Evolutionary conservation across 1,140 invertebrate genomes (phyloP).

Genomic region (Drosophila virilis): DNA sequence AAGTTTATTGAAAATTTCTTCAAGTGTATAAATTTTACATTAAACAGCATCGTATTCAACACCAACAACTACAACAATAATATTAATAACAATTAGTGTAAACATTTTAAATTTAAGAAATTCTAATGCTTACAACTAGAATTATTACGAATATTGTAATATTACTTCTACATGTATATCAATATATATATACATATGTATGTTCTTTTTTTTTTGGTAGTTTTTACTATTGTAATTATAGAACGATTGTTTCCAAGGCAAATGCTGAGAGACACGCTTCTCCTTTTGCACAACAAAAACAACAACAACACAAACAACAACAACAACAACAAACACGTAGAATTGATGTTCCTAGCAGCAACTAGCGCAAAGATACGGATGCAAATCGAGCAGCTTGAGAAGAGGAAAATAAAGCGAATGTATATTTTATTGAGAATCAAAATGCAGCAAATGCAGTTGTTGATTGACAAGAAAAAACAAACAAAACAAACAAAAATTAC

Average conservation of each 20-base stretch:
- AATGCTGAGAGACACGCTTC: conserved; percentile 8
- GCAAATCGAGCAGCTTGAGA: not conserved
- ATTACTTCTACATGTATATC: conserved; percentile 1
- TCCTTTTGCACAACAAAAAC: conserved; percentile 18
- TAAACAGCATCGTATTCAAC: conserved; percentile 42
- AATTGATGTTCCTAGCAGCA: conserved; percentile 72
- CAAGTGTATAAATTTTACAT: conserved; percentile 63
- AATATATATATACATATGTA: conserved; percentile 17
- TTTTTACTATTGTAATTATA: conserved; percentile 48
- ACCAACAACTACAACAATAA: conserved; percentile 11
- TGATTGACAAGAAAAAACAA: conserved; percentile 25
- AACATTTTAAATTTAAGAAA: conserved; percentile 41
- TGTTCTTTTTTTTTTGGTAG: conserved; percentile 27
- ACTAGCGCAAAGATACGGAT: conserved; percentile 32
- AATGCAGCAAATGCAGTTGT: conserved; percentile 27
- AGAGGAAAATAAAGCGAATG: conserved; percentile 26
- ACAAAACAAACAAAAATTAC: conserved; percentile 18
- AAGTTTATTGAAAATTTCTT: conserved; percentile 72
- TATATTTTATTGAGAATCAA: conserved; percentile 50
- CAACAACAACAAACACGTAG: conserved; percentile 26
- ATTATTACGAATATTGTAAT: conserved; percentile 40
- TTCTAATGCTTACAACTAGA: conserved; percentile 39
- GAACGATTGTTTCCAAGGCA: conserved; percentile 12
- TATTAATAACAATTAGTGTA: conserved; percentile 22
- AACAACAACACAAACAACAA: conserved; percentile 23